A percentile compares a stretch with the other conserved stretches of the same genome.
These are phyloP conservation scores for Oncopeltus fasciatus DNA, from an alignment of 1,140 invertebrate genomes.

Conservation along the genomic window DNA sequence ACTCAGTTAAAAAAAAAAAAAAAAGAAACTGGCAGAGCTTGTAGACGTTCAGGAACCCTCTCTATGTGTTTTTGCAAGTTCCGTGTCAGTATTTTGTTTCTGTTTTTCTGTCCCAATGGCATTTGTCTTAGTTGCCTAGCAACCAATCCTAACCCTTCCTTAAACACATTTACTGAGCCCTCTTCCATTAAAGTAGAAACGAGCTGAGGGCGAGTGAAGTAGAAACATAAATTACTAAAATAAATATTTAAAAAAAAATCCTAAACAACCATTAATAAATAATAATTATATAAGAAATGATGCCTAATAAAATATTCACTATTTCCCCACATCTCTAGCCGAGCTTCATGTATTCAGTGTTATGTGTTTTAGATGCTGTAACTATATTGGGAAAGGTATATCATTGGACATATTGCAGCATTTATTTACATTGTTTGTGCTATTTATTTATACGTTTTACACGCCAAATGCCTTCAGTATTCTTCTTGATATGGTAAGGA, in stretches of 20 bases:
- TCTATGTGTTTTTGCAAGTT: conserved; percentile 6
- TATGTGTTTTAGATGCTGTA: conserved; percentile 21
- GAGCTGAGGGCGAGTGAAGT: not conserved
- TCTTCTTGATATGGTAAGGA: conserved; percentile 1
- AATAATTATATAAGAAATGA: not conserved
- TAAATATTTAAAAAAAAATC: not conserved
- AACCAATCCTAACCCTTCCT: not conserved
- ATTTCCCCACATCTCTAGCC: conserved; percentile 5
- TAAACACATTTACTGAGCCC: not conserved
- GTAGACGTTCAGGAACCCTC: not conserved
- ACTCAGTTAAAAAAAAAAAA: no score
- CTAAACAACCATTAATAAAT: not conserved
- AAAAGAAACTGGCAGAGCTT: no score
- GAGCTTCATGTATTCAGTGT: conserved; percentile 19
- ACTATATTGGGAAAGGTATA: conserved; percentile 20
- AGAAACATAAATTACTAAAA: not conserved
- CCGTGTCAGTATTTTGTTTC: conserved; percentile 2
- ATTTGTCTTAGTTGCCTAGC: conserved; percentile 13
- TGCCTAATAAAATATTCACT: not conserved
- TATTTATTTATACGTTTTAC: not conserved
- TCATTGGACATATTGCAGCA: conserved; percentile 12
- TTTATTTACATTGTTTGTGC: not conserved
- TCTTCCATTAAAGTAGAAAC: no score
- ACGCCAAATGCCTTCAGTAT: not conserved
- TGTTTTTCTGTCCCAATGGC: conserved; percentile 12